These are phyloP conservation scores for Hyphantria cunea DNA, from an alignment of 1,140 invertebrate genomes.

Conservation along the genomic window DNA sequence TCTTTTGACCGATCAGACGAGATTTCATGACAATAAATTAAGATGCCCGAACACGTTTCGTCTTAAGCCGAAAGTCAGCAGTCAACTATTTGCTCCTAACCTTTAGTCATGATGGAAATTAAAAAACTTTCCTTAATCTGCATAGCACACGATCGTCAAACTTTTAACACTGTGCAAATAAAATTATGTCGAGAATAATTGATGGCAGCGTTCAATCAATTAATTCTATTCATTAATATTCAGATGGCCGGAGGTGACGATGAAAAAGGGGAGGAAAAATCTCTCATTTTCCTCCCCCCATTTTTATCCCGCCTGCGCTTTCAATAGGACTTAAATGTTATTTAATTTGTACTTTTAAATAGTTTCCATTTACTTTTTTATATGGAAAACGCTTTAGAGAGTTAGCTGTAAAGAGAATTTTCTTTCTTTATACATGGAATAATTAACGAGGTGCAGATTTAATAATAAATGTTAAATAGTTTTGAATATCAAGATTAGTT, in stretches of 20 bases:
- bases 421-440: no score
- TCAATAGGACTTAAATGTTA: constrained; percentile 21
- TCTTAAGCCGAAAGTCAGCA: no score
- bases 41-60: no score
- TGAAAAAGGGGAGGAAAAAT: constrained; percentile 20
- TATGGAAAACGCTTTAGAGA: no score
- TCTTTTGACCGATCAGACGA: no score
- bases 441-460: no score
- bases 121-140: constrained; percentile 22
- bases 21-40: no score
- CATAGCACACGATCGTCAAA: constrained; percentile 7
- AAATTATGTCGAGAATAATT: constrained; percentile 32
- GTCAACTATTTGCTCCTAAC: constrained; percentile 9
- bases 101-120: constrained; percentile 17
- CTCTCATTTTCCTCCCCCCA: not conserved
- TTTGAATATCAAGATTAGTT: no score
- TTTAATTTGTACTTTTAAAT: constrained; percentile 22
- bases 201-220: constrained; percentile 32
- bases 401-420: no score
- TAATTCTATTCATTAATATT: constrained; percentile 36
- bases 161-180: constrained; percentile 29
- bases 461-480: no score
- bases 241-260: constrained; percentile 26
- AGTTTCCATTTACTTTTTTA: not conserved
- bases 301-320: not conserved